Percentiles rank a stretch among this genome's conserved stretches.
Conservation (phyloP, 2,113 vertebrate genomes). For the Cyanoderma ruficeps region DNA sequence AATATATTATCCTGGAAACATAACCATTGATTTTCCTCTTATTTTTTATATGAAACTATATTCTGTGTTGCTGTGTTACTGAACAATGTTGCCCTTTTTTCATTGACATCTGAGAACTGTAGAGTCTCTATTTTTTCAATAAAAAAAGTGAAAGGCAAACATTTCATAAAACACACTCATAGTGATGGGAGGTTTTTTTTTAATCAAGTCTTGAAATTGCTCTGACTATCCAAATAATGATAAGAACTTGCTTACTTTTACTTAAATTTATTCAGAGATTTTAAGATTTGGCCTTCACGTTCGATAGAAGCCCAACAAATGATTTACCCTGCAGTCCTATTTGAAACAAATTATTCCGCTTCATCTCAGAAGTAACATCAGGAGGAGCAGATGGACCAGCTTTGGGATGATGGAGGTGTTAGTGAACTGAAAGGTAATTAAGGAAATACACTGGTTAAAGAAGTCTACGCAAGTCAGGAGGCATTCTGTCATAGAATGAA, state of each 20-base stretch:
- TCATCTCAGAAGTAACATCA: background rate
- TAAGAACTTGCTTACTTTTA: background rate
- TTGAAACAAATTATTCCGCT: background rate
- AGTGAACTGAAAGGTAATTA: slow-evolving; percentile 21
- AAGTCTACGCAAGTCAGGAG: slow-evolving; percentile 12
- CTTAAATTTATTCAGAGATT: slow-evolving; percentile 20
- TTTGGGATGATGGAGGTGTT: background rate
- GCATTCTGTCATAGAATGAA: background rate
- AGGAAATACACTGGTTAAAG: background rate
- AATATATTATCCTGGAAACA: background rate
- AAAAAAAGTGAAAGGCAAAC: background rate
- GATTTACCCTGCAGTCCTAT: background rate
- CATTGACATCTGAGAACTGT: background rate
- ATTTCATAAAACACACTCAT: background rate
- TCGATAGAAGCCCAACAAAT: background rate
- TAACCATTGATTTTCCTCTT: background rate
- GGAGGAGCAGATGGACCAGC: slow-evolving; percentile 17
- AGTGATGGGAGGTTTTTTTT: background rate
- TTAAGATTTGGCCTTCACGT: background rate
- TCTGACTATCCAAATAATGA: background rate
- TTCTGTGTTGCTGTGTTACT: background rate
- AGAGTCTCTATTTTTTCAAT: background rate
- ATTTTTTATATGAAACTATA: background rate
- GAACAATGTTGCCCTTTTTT: background rate
- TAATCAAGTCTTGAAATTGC: background rate